Percentiles rank a stretch among this genome's conserved stretches.
These are phyloP conservation scores for Leucopsar rothschildi DNA, from an alignment of 2,113 vertebrate species.

Conservation along the genomic window DNA sequence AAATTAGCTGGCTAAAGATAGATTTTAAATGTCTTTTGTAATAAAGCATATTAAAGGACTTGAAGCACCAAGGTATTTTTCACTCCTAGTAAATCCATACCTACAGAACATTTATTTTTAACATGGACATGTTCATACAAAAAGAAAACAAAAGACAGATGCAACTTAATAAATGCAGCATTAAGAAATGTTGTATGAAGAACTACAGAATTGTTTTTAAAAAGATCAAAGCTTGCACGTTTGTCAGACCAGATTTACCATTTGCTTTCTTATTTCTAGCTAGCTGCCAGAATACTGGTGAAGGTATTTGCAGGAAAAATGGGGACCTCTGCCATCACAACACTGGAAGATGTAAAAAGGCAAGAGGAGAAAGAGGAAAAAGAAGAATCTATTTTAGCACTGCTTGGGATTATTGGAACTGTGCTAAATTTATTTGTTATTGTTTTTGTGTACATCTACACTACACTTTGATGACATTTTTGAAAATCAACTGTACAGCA, in stretches of 20 bases:
- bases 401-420: constrained; percentile 87
- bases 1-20: background rate
- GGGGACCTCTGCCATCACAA: constrained; percentile 83
- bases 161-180: background rate
- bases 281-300: constrained; percentile 75
- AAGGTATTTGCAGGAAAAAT: constrained; percentile 79
- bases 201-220: background rate
- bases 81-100: background rate
- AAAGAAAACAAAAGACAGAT: background rate
- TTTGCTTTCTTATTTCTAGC: constrained; percentile 72
- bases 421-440: constrained; percentile 90
- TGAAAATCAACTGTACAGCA: background rate
- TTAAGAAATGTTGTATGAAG: background rate
- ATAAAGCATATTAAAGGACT: background rate
- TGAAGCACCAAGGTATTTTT: background rate
- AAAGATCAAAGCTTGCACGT: background rate
- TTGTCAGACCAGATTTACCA: constrained; percentile 30
- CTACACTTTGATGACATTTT: constrained; percentile 78
- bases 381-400: constrained; percentile 87
- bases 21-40: background rate
- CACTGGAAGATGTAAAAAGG: constrained; percentile 81
- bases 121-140: background rate
- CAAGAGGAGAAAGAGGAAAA: constrained; percentile 88
- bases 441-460: constrained; percentile 89
- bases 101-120: background rate